Conservation (phyloP, 2,888 invertebrate species). For the Caenorhabditis sp. region DNA sequence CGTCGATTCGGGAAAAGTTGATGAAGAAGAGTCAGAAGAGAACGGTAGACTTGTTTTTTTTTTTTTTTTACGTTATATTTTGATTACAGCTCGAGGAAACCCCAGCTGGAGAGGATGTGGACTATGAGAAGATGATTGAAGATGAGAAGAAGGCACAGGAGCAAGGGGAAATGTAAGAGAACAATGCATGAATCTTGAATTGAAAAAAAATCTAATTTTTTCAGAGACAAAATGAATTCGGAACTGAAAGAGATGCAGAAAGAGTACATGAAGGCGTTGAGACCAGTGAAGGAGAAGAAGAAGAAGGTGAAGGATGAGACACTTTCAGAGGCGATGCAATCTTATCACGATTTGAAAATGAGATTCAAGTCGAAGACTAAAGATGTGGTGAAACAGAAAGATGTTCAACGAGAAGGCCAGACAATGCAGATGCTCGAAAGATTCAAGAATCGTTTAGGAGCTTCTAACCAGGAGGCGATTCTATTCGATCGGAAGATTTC, state of each 20-base stretch:
- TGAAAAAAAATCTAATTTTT: conserved; percentile 8
- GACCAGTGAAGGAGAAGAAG: conserved; percentile 80
- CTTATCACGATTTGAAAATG: conserved; percentile 76
- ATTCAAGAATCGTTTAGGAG: conserved; percentile 87
- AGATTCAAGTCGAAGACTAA: conserved; percentile 79
- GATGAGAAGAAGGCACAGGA: conserved; percentile 65
- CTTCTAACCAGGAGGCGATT: conserved; percentile 83
- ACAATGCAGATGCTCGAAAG: conserved; percentile 90
- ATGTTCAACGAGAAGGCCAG: conserved; percentile 84
- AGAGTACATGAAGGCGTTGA: conserved; percentile 80
- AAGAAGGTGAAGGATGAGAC: conserved; percentile 81
- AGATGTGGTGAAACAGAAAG: conserved; percentile 76
- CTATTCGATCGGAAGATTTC: conserved; percentile 83
- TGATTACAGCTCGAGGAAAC: conserved; percentile 35
- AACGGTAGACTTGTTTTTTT: no score
- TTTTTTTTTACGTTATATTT: no score
- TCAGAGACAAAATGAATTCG: conserved; percentile 64
- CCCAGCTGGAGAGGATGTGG: conserved; percentile 62
- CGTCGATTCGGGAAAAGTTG: conserved; percentile 64
- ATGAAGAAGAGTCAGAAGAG: conserved; percentile 60
- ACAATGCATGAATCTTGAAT: background rate
- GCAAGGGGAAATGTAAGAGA: conserved; percentile 66
- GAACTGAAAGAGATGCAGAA: conserved; percentile 77
- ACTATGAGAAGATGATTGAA: conserved; percentile 72
- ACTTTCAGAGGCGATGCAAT: conserved; percentile 77